Evolutionary conservation across 2,888 invertebrate genomes (phyloP), one percentile per base, ranked within the genome.

Genomic region (Theodoxus fluviatilis): DNA sequence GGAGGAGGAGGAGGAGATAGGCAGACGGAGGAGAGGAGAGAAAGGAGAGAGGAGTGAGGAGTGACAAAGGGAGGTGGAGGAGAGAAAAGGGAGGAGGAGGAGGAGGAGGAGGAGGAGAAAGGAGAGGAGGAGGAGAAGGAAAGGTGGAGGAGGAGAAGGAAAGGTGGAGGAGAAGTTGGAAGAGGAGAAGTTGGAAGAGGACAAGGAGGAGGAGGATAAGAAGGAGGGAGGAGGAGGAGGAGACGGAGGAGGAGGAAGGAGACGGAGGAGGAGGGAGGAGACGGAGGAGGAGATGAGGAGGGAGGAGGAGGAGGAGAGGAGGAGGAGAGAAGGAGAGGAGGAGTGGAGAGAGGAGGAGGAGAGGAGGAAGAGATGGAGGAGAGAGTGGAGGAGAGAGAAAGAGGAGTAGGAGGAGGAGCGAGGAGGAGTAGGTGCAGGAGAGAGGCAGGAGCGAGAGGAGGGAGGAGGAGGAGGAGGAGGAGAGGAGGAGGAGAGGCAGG

Each of bases 371-470:
- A 52, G 28, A 55, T 55, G 47, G 28, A 47, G 52, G 55, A 28
- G 35, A 66, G 49, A 25, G 52, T 52, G 38, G 2, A 43, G 49
- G 37, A 18, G 28, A 52, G 47, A 25, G 37, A 55, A 69, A 15
- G 52, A 55, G 57, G 35, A 68, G 52, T 68, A 49, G 52, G 25
- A 40, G 37, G 55, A 49, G 31, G 43, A 55, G 31, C 28, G 61
- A 61, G 35, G 40, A 1, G 38, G 47, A 43, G 59, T 35, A 43
- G 38, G 22, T 28, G 7, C 35, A 57, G 22, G 9, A 38, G 57
- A 49, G 57, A 43, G 43, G 15, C 9, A 43, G 43, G 15, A 15
- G 15, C 9, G 15, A 15, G 15, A 15, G 25, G 52, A 52, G n/a
- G 28, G 52, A 52, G 52, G 28, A 28, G 28, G 52, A 52, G 52